A percentile compares a stretch with the other conserved stretches of the same genome.
These are phyloP conservation scores for Fopius arisanus DNA, from an alignment of 1,140 invertebrate genomes.

Conservation along the genomic window DNA sequence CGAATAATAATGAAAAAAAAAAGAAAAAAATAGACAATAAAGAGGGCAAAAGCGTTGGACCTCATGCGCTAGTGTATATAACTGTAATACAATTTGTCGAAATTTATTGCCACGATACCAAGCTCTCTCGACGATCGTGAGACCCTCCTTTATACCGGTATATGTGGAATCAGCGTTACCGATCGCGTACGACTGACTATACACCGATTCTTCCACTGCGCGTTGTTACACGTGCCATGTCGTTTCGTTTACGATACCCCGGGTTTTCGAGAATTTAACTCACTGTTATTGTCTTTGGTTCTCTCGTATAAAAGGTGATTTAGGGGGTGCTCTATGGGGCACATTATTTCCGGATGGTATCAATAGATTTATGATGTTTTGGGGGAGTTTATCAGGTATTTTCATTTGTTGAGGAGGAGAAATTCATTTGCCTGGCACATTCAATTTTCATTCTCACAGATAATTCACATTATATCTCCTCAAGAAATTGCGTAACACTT, in stretches of 20 bases:
- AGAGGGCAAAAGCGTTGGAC: slow-evolving; percentile 40
- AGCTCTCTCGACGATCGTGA: neutral
- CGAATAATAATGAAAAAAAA: neutral
- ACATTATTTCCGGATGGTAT: neutral
- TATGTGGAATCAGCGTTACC: slow-evolving; percentile 46
- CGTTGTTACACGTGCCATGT: neutral
- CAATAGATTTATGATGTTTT: neutral
- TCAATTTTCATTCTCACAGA: no score
- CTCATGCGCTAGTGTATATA: slow-evolving; percentile 53
- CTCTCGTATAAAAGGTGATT: neutral
- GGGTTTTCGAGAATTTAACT: neutral
- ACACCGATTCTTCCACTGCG: slow-evolving; percentile 2
- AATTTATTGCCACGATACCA: slow-evolving; percentile 52
- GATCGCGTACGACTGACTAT: slow-evolving; percentile 34
- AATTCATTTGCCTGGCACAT: neutral
- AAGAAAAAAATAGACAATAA: neutral
- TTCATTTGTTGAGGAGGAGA: neutral
- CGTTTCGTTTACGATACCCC: slow-evolving; percentile 10
- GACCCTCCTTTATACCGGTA: neutral
- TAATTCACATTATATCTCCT: no score
- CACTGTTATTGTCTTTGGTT: neutral
- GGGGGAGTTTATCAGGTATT: neutral
- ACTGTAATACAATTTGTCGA: slow-evolving; percentile 53
- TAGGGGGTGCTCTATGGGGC: neutral
- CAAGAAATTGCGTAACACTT: no score